Evolutionary conservation across 2,888 invertebrate species (phyloP).

Genomic region (Achlya flavicornis): DNA sequence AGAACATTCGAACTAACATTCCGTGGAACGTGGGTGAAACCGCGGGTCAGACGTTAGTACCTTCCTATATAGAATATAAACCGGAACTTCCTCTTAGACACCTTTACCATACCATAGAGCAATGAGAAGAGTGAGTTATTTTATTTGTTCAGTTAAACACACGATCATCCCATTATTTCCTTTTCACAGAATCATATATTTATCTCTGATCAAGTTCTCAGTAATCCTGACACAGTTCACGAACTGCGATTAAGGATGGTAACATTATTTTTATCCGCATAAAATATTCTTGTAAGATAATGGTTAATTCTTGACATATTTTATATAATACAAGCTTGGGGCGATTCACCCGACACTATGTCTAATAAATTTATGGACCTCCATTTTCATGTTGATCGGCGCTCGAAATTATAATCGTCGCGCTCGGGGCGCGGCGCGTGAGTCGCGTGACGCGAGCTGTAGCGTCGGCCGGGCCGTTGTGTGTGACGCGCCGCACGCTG

Average conservation of each 20-base stretch:
- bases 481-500: conserved; percentile 23
- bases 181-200: neutral
- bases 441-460: conserved; percentile 49
- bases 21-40: no score
- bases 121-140: neutral
- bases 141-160: neutral
- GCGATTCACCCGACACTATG: conserved; percentile 79
- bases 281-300: conserved; percentile 76
- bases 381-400: conserved; percentile 83
- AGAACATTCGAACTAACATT: no score
- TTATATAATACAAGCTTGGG: conserved; percentile 79
- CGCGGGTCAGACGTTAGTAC: no score
- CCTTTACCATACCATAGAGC: no score
- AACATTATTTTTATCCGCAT: conserved; percentile 62
- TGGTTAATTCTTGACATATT: conserved; percentile 83
- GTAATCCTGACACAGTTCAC: conserved; percentile 54
- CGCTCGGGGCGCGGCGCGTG: conserved; percentile 72
- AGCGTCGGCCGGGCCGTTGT: neutral
- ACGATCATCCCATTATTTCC: neutral
- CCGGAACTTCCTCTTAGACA: no score
- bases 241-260: conserved; percentile 40
- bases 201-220: conserved; percentile 38
- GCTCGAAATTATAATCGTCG: conserved; percentile 81
- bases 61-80: no score
- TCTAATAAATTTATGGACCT: conserved; percentile 83